These are phyloP conservation scores for Balearica regulorum DNA, from an alignment of 2,797 vertebrate genomes.

Conservation along the genomic window DNA sequence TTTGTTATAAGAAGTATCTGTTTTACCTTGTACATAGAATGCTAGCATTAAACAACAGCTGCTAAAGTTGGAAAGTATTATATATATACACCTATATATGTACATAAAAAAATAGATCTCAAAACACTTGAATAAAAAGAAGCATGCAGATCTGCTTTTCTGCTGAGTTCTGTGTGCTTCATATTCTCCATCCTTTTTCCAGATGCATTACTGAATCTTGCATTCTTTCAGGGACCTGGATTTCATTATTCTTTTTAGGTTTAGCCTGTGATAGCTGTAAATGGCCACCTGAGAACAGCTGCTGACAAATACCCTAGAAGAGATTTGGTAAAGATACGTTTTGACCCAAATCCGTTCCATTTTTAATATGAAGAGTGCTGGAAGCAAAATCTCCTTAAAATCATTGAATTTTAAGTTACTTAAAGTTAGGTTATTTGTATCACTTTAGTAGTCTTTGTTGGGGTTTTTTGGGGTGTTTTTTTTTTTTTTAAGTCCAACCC, in stretches of 20 bases:
- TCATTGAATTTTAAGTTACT: neutral
- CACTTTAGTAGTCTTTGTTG: neutral
- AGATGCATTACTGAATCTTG: neutral
- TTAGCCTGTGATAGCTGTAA: neutral
- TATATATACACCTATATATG: neutral
- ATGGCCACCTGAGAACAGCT: neutral
- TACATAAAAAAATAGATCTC: neutral
- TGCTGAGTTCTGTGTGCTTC: neutral
- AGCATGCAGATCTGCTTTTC: neutral
- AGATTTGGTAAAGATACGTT: neutral
- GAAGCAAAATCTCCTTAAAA: neutral
- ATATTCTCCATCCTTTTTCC: neutral
- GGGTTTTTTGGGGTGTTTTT: too few relatives aligned
- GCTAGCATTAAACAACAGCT: neutral
- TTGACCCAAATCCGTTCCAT: neutral
- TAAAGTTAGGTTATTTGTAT: neutral
- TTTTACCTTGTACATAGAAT: neutral
- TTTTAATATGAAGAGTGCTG: neutral
- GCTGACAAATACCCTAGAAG: neutral
- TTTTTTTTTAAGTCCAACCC: neutral
- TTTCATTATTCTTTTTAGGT: neutral
- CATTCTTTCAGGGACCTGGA: neutral
- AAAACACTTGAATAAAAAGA: slow-evolving; percentile 18
- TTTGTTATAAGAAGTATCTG: neutral
- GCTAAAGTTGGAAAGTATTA: neutral